A percentile compares a stretch with the other conserved stretches of the same genome.
Evolutionary conservation across 2,797 vertebrate species (phyloP).

Genomic region (Chelonia mydas): DNA sequence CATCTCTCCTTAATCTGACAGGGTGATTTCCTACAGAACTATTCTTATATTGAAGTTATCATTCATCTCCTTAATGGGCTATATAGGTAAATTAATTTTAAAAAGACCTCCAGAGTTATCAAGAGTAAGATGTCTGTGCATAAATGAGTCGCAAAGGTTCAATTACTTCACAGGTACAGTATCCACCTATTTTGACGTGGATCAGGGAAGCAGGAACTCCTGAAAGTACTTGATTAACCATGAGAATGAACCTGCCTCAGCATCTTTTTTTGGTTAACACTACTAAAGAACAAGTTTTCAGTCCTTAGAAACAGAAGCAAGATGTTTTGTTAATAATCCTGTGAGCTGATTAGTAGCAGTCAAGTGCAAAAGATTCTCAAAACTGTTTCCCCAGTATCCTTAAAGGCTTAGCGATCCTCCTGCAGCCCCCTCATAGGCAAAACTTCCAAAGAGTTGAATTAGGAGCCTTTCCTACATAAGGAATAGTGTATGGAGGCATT

Average conservation of each 20-base stretch:
- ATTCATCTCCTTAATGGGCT: background rate
- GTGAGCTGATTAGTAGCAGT: background rate
- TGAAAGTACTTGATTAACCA: background rate
- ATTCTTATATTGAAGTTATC: background rate
- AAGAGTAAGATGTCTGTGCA: background rate
- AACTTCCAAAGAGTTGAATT: background rate
- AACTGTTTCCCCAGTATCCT: conserved; percentile 1
- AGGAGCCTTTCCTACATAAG: background rate
- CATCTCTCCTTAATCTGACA: background rate
- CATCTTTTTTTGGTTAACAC: background rate
- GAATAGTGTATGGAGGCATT: background rate
- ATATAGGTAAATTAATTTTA: background rate
- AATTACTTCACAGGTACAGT: background rate
- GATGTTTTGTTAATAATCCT: background rate
- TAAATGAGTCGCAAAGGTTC: background rate
- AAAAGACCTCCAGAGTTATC: background rate
- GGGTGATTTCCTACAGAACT: background rate
- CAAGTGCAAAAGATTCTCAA: background rate
- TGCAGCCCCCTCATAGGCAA: background rate
- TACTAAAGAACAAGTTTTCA: background rate
- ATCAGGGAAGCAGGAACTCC: background rate
- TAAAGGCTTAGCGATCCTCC: background rate
- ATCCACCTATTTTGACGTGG: background rate
- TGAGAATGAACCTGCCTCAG: background rate
- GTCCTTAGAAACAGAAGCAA: background rate